These are phyloP conservation scores for Drosophila sucinea DNA, from an alignment of 1,140 invertebrate genomes.

Conservation along the genomic window DNA sequence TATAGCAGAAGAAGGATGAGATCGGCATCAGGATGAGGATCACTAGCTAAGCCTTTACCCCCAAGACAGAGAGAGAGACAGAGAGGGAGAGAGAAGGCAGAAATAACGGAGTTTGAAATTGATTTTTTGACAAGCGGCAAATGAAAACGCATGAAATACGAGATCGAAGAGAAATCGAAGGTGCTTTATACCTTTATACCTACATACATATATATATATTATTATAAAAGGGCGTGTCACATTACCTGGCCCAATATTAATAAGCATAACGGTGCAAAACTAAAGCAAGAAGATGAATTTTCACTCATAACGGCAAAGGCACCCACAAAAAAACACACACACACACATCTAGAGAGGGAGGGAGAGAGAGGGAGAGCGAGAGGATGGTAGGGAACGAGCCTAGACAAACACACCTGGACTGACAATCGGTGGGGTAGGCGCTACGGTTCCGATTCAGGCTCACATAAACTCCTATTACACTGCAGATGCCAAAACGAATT, in stretches of 20 bases:
- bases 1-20: constrained; percentile 26
- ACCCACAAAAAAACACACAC: constrained; percentile 45
- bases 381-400: constrained; percentile 22
- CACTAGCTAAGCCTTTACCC: constrained; percentile 47
- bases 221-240: constrained; percentile 54
- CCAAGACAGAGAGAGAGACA: not conserved
- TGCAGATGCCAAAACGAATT: not conserved
- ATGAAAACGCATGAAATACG: constrained; percentile 38
- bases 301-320: constrained; percentile 66
- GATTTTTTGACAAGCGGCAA: constrained; percentile 59
- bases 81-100: constrained; percentile 14
- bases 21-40: not conserved
- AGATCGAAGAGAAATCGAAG: constrained; percentile 54
- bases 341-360: not conserved
- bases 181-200: constrained; percentile 26
- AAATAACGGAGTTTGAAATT: constrained; percentile 52
- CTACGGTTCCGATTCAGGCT: not conserved
- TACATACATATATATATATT: not conserved
- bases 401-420: constrained; percentile 63
- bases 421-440: constrained; percentile 30
- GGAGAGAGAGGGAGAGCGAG: too few species aligned
- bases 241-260: constrained; percentile 69
- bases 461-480: constrained; percentile 3
- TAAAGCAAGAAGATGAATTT: constrained; percentile 33
- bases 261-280: constrained; percentile 68